phyloP scores from a whole-genome alignment of 2,888 invertebrate genomes.

The Diaperis boleti region DNA sequence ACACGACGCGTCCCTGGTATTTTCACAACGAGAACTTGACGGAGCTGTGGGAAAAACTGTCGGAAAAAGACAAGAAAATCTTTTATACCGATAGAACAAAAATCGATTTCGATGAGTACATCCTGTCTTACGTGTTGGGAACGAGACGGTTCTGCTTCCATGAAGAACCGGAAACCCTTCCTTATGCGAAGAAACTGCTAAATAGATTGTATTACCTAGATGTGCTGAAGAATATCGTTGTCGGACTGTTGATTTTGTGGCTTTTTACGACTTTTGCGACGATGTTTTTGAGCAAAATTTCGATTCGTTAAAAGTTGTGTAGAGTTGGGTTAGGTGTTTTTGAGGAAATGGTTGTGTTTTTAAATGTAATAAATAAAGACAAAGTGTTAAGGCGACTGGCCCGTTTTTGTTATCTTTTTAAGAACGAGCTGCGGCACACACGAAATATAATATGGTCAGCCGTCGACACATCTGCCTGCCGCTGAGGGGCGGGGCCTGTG shows the following conservation, averaged over 20 bases:
- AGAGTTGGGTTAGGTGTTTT: too few relatives aligned
- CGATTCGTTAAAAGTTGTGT: too few relatives aligned
- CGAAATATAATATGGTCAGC: too few relatives aligned
- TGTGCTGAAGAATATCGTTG: slow-evolving; percentile 54
- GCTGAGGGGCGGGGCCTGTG: too few relatives aligned
- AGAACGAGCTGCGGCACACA: too few relatives aligned
- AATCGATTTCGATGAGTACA: slow-evolving; percentile 75
- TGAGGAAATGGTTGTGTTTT: too few relatives aligned
- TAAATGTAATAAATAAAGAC: too few relatives aligned
- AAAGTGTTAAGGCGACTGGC: too few relatives aligned
- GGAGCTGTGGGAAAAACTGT: slow-evolving; percentile 69
- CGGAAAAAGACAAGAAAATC: slow-evolving; percentile 69
- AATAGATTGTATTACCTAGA: slow-evolving; percentile 64
- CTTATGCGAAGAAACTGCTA: slow-evolving; percentile 76
- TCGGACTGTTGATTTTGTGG: slow-evolving; percentile 28
- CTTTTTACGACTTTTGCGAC: slow-evolving; percentile 17
- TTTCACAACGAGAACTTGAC: slow-evolving; percentile 76
- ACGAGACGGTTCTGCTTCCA: slow-evolving; percentile 87
- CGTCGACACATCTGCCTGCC: too few relatives aligned
- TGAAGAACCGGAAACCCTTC: slow-evolving; percentile 82
- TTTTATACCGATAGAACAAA: slow-evolving; percentile 72
- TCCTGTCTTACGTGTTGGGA: slow-evolving; percentile 81
- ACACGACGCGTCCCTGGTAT: slow-evolving; percentile 85
- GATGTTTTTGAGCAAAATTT: slow-evolving; percentile 13
- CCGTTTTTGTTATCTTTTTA: too few relatives aligned